Evolutionary conservation across 53 echinoderm and acorn worm genomes (phyloP), one percentile per base, ranked within the genome.

Genomic region (Temnopleurus reevesii): DNA sequence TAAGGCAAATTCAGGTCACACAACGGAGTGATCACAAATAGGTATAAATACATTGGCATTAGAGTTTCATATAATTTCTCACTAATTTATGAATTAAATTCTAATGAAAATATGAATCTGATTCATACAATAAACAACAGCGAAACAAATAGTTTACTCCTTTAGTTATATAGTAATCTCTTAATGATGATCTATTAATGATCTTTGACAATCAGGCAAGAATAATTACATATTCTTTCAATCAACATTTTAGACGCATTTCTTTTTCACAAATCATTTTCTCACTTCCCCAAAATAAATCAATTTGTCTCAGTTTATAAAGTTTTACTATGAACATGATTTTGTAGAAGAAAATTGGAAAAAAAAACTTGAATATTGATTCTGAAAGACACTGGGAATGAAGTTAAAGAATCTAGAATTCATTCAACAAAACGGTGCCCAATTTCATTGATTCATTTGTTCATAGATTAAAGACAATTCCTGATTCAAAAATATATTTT

Each of bases 1-100:
- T 43, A 71, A 71, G 71, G 71, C 71, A 41, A 71, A 38, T 38
- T 38, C 71, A 38, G 8, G n/a, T 71, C n/a, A n/a, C n/a, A 71
- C 23, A 71, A 38, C 23, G 41, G 4, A 21, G 5, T 38, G 9
- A 71, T 38, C 8, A 41, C 30, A 60, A 35, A 17, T 65, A 34
- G 28, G 35, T 65, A 4, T 65, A 17, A 65, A 65, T 71, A 1
- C 41, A 71, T n/a, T 63, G 30, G 30, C 34, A 43, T 38, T 71
- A 3, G 19, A 21, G 13, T 33, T 66, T 66, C 38, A 18, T 5
- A 71, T 7, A 38, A 63, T 9, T 38, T 41, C 13, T 13, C n/a
- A n/a, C n/a, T n/a, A n/a, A 63, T 33, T 41, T 71, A n/a, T n/a
- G 19, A 8, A 71, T 71, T 36, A 25, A 36, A 71, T 71, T 43